phyloP scores from a whole-genome alignment of 2,888 invertebrate genomes.

The Pseudococcus jackbeardsleyi region DNA sequence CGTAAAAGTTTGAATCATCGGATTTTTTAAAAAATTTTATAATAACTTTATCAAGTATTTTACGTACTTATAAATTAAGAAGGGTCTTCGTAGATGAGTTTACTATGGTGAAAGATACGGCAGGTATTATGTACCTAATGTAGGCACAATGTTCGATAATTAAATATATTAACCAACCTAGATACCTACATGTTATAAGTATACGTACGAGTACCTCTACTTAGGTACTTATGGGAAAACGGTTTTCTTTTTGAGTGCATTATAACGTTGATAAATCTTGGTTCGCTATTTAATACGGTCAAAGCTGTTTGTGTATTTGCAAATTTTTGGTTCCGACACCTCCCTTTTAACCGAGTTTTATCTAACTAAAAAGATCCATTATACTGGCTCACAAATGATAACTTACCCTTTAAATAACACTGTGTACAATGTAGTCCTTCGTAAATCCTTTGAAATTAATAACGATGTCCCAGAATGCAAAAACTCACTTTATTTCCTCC shows the following conservation, averaged over 20 bases:
- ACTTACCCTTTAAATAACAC: constrained; percentile 60
- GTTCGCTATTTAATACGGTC: constrained; percentile 32
- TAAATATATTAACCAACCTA: background rate
- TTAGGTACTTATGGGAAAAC: constrained; percentile 1
- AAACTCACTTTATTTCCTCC: constrained; percentile 44
- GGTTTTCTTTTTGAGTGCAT: constrained; percentile 12
- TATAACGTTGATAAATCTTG: constrained; percentile 20
- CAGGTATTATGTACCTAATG: background rate
- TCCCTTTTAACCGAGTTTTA: constrained; percentile 41
- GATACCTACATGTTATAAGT: background rate
- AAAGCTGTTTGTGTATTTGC: constrained; percentile 26
- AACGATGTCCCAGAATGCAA: constrained; percentile 57
- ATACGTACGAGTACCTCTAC: background rate
- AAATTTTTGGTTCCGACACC: constrained; percentile 27
- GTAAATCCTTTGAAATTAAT: constrained; percentile 63
- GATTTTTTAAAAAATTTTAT: background rate
- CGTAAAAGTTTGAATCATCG: background rate
- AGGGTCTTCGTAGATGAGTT: background rate
- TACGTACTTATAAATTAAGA: background rate
- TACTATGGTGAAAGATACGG: background rate
- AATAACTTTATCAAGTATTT: background rate
- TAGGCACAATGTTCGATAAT: background rate
- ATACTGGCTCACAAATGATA: constrained; percentile 52
- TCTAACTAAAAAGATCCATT: constrained; percentile 59
- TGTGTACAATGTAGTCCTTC: constrained; percentile 50